Conservation (phyloP, 2,113 vertebrate genomes). For the Hippocampus mohnikei region DNA sequence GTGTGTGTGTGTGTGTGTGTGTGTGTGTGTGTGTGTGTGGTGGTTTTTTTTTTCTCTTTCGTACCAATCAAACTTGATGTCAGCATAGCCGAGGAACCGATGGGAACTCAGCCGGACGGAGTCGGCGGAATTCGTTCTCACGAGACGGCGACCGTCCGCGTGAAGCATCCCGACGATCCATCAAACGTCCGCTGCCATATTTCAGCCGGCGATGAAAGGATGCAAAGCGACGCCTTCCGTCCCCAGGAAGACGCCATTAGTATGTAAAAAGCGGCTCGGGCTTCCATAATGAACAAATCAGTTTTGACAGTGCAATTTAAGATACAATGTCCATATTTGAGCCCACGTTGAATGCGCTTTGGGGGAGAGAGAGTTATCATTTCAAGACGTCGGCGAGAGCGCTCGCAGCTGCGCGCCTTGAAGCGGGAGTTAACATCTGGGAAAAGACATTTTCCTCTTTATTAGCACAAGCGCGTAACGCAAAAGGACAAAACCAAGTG, state of each 20-base stretch:
- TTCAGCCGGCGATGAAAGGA: not conserved
- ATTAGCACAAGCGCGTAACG: constrained; percentile 19
- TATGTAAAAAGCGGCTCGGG: not conserved
- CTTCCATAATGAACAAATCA: constrained; percentile 17
- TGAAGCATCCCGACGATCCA: not conserved
- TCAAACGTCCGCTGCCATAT: not conserved
- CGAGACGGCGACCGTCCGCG: not conserved
- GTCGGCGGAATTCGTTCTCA: not conserved
- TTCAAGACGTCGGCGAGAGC: constrained; percentile 19
- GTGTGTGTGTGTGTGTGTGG: no score
- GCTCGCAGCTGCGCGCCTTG: constrained; percentile 24
- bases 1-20: no score
- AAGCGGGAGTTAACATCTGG: constrained; percentile 35
- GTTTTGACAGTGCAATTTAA: constrained; percentile 31
- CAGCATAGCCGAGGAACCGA: not conserved
- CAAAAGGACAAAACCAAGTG: constrained; percentile 17
- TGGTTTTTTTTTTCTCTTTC: not conserved
- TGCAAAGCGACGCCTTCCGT: not conserved
- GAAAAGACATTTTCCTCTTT: constrained; percentile 43
- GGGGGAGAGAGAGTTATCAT: constrained; percentile 20
- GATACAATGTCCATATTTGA: constrained; percentile 14
- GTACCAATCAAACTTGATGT: not conserved
- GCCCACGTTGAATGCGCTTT: constrained; percentile 33
- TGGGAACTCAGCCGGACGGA: not conserved
- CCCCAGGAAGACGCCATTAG: not conserved